Base-by-base conservation (phyloP, 2,113 vertebrate genomes). In the Parus major region DNA sequence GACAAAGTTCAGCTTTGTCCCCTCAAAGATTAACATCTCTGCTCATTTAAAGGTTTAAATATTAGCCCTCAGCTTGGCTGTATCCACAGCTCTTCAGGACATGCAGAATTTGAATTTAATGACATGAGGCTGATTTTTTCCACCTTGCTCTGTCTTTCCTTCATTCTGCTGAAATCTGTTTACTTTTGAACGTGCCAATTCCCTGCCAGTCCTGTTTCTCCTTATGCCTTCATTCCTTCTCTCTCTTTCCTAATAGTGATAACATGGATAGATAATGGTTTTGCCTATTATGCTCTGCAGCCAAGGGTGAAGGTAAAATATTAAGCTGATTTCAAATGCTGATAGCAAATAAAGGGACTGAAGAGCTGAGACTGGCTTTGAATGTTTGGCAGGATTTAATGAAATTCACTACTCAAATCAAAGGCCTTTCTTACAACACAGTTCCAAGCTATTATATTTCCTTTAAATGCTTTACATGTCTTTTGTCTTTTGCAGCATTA, bases 291-390 rank as follows among this genome's bases (percentile, higher is more conserved):
- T 75, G 79, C 70, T 92, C 85, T 55, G 83, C 21, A 82, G 68
- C 68, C 88, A 94, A 94, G 95, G 92, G 87, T 71, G 64, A 93
- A 96, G 59, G 83, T 80, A 97, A 97, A 96, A 96, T 92, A 92
- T 82, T 90, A 92, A 82, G 92, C 35, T 94, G 88, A 96, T 93
- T 65, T 91, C 93, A 80, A 93, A 75, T 41, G 28, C 49, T 76
- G 80, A 97, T 53, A 95, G 66, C 92, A 92, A 88, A 84, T 36
- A 88, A 90, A 95, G 81, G 63, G 66, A 49, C 25, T 60, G 53
- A 65, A 18, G 71, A 53, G 55, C 49, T 65, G 35, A 92, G 78
- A 75, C 44, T 92, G 76, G n/a, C 88, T 92, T 94, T 90, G 60
- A 81, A 44, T 56, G 29, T 95, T 82, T 95, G 53, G 27, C 70